Evolutionary conservation across 1,140 invertebrate species (phyloP), one percentile per base, ranked within the genome.

Genomic region (Penaeus indicus): DNA sequence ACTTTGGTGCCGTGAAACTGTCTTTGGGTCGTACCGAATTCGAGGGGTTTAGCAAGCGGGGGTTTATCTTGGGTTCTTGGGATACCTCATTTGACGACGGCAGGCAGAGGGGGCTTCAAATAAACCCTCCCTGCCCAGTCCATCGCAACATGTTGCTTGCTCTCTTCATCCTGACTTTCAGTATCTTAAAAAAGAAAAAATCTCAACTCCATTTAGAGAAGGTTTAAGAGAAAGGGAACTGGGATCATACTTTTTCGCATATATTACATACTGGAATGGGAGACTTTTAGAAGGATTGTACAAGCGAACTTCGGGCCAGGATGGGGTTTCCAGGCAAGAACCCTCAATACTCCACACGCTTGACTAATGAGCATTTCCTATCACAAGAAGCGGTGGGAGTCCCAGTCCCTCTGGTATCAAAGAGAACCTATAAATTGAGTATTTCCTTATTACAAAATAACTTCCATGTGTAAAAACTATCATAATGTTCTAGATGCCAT

Each of bases 381-480:
- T 89, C 83, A 89, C 88, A 85, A 89, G 78, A 89, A 89, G 88
- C 88, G 83, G 88, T 89, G 83, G 88, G 88, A 85, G 78, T 82
- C 78, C 25, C 81, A 63, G 85, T 89, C 83, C 88, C 88, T 85
- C 88, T 89, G 83, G 88, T 89, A 89, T 89, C 88, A 89, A 89
- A 89, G 86, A 88, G 88, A 89, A 89, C 88, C 88, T 89, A 89
- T 89, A 89, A 85, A 89, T 81, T 85, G 88, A 89, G 88, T 89
- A 89, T 89, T 89, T 89, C 84, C 88, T 81, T 89, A 89, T 89
- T 89, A 89, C 88, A 89, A 89, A 89, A 89, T 89, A 89, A 89
- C 83, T 89, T 89, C 79, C 84, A 84, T 81, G 64, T 85, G 84
- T 89, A 89, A 85, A 89, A 89, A 89, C 88, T 89, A 89, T 89